Percentiles rank a stretch among this genome's conserved stretches.
These are phyloP conservation scores for Ramazzottius varieornatus DNA, from an alignment of 2,888 invertebrate species.

Conservation along the genomic window DNA sequence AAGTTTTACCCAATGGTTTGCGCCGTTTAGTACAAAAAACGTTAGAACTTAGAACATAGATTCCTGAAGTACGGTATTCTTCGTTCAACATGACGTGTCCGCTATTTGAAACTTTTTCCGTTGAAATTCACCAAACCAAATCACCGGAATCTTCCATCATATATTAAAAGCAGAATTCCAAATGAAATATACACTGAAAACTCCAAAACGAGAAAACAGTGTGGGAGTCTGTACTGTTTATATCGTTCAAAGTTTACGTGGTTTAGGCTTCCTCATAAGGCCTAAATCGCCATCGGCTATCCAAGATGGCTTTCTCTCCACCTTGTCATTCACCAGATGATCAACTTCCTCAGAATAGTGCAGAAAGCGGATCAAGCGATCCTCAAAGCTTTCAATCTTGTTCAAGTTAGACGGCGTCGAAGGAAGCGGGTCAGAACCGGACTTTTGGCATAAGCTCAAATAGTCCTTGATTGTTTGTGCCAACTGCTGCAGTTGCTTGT, in stretches of 20 bases:
- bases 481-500: neutral
- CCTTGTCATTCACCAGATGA: neutral
- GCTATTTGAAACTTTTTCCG: no score
- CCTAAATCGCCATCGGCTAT: neutral
- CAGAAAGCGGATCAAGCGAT: neutral
- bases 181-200: neutral
- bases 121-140: no score
- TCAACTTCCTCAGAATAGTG: neutral
- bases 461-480: neutral
- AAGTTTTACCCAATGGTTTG: no score
- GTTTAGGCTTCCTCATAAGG: neutral
- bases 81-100: no score
- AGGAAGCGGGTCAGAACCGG: no score
- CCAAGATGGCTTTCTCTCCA: neutral
- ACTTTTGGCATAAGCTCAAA: neutral
- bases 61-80: no score
- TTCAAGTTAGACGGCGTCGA: neutral
- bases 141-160: no score
- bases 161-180: no score
- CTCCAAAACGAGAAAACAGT: neutral
- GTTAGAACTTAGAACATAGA: no score
- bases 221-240: neutral
- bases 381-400: neutral
- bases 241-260: no score
- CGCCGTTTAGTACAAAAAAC: no score